Conservation (phyloP, 2,797 vertebrate species). For the Cheirogaleus major region DNA sequence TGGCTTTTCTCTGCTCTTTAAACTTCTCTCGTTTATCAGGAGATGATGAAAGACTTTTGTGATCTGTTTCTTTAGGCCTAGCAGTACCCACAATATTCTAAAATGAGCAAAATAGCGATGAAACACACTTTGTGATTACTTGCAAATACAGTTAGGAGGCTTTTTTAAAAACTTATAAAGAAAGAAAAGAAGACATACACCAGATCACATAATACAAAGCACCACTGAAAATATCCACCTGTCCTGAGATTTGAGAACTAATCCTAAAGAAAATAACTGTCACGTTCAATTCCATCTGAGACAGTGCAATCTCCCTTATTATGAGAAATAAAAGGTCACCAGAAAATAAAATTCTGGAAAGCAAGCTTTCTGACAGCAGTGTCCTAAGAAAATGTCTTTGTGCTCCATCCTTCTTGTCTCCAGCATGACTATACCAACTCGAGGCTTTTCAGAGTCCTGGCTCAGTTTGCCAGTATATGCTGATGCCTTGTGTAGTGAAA, state of each 20-base stretch:
- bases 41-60: slow-evolving; percentile 87
- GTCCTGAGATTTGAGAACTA: slow-evolving; percentile 37
- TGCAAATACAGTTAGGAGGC: slow-evolving; percentile 56
- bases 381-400: background rate
- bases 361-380: background rate
- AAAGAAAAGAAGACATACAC: slow-evolving; percentile 61
- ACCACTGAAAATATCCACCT: slow-evolving; percentile 45
- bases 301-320: background rate
- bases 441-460: background rate
- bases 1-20: slow-evolving; percentile 88
- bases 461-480: background rate
- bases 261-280: slow-evolving; percentile 43
- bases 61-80: slow-evolving; percentile 87
- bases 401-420: background rate
- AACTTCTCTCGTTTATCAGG: slow-evolving; percentile 88
- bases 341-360: slow-evolving; percentile 45
- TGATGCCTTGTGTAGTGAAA: background rate
- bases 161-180: slow-evolving; percentile 58
- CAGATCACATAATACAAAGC: slow-evolving; percentile 27
- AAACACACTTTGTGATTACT: slow-evolving; percentile 73
- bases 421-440: background rate
- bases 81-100: slow-evolving; percentile 87
- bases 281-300: slow-evolving; percentile 2
- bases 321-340: slow-evolving; percentile 26
- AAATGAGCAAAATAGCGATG: slow-evolving; percentile 75